phyloP scores from a whole-genome alignment of 2,888 invertebrate species.

The Latrodectus elegans region DNA sequence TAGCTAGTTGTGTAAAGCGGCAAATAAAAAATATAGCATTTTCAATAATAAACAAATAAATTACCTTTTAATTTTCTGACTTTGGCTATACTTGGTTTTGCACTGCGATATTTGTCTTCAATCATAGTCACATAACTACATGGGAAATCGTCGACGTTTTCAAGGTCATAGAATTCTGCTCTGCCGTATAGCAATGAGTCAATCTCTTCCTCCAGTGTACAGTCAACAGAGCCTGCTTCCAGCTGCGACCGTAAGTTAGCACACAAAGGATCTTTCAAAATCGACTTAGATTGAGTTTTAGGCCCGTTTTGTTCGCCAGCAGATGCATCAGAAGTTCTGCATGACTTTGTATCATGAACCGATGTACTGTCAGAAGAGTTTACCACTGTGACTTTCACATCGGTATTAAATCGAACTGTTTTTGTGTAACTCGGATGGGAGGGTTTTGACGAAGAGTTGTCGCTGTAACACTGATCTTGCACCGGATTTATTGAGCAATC shows the following conservation, averaged over 20 bases:
- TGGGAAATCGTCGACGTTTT: conserved; percentile 70
- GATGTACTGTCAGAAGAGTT: conserved; percentile 15
- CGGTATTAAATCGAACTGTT: conserved; percentile 70
- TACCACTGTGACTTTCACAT: conserved; percentile 58
- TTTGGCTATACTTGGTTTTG: conserved; percentile 69
- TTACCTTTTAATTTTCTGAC: conserved; percentile 66
- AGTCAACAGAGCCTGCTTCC: conserved; percentile 64
- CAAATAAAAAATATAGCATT: too few relatives aligned
- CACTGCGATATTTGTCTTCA: conserved; percentile 71
- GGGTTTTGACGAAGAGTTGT: conserved; percentile 9
- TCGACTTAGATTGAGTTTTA: conserved; percentile 70
- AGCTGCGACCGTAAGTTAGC: conserved; percentile 70
- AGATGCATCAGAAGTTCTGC: not conserved
- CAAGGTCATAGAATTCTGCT: conserved; percentile 70
- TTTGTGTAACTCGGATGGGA: conserved; percentile 62
- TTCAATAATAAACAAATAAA: not conserved
- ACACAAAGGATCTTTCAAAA: conserved; percentile 71
- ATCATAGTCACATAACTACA: conserved; percentile 72
- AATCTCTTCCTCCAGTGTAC: conserved; percentile 72
- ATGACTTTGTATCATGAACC: conserved; percentile 9
- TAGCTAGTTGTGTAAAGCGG: too few relatives aligned
- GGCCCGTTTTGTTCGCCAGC: conserved; percentile 1
- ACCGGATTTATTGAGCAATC: conserved; percentile 9
- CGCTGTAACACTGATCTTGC: conserved; percentile 39
- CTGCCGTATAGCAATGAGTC: conserved; percentile 73